Evolutionary conservation across 2,113 vertebrate genomes (phyloP), one percentile per base, ranked within the genome.

Genomic region (Eulacestoma nigropectus): DNA sequence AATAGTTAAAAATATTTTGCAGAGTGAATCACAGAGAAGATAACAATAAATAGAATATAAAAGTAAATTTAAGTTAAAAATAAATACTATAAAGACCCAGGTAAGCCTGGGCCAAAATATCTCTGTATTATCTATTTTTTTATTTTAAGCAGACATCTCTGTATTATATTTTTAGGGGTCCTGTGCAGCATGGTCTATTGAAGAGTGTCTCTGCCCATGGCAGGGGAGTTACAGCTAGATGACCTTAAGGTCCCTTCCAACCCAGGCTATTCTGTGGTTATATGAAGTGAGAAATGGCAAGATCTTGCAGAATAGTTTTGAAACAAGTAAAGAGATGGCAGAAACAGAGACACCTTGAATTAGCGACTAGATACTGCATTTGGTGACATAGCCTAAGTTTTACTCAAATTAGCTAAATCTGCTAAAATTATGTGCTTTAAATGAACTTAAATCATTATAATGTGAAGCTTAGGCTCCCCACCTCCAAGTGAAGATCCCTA

Each of bases 361-460:
- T 83, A 47, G 70, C 25, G 2, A 19, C 17, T 41, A 32, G 62
- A 15, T 46, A 5, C 46, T 47, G 22, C 1, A 1, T 41, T 68
- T 60, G 41, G 9, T 21, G 68, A 5, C 0, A 0, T 37, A 33
- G 32, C 4, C 0, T 65, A 50, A 33, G 7, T 74, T 89, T 37
- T 33, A 50, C 5, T 57, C 50, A 42, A 19, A 57, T 64, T 33
- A 27, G 18, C 18, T 33, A 27, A 42, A 57, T 56, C 33, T n/a
- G 20, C 11, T 68, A 22, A 47, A 62, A 32, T 62, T 4, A 10
- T 23, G 8, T 59, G 47, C 41, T 62, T 68, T 69, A 53, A 15
- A 22, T 53, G 17, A 62, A 76, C 6, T 82, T 60, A 46, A 39
- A 4, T 67, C 10, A 52, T 57, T 44, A 9, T 16, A 19, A 26